These are phyloP conservation scores for Eurois occulta DNA, from an alignment of 2,888 invertebrate genomes.

Conservation along the genomic window DNA sequence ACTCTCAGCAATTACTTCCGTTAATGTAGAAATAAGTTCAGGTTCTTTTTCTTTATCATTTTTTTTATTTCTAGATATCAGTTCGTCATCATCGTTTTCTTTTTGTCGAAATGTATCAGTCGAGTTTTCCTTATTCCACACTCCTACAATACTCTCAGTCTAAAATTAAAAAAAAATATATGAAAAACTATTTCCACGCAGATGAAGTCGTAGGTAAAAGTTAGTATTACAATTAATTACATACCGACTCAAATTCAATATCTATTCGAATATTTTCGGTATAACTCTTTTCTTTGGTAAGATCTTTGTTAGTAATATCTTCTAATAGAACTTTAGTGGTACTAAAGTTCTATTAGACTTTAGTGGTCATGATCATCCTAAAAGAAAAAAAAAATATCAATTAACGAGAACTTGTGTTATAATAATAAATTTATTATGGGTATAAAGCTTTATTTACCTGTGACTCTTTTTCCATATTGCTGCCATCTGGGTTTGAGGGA, in stretches of 20 bases:
- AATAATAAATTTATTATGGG: background rate
- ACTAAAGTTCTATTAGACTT: too few species aligned
- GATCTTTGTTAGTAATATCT: constrained; percentile 8
- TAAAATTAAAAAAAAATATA: background rate
- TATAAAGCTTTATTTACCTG: constrained; percentile 13
- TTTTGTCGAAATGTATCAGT: constrained; percentile 1
- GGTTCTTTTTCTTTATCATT: background rate
- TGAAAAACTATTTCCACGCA: constrained; percentile 4
- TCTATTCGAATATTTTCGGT: constrained; percentile 3
- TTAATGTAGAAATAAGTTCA: constrained; percentile 19
- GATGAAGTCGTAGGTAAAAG: background rate
- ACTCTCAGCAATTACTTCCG: constrained; percentile 16
- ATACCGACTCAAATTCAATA: constrained; percentile 15
- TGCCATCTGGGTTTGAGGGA: background rate
- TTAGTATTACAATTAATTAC: constrained; percentile 4
- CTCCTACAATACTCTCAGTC: constrained; percentile 1
- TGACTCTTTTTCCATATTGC: constrained; percentile 8
- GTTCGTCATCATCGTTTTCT: constrained; percentile 1
- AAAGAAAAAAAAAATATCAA: background rate
- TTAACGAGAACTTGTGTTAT: background rate
- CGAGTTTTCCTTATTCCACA: constrained; percentile 8
- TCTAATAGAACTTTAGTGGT: constrained; percentile 7
- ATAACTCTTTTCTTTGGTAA: constrained; percentile 13
- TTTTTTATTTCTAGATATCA: background rate
- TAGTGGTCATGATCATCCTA: background rate